phyloP scores from a whole-genome alignment of 2,797 vertebrate genomes.

The Amphiprion clarkii region DNA sequence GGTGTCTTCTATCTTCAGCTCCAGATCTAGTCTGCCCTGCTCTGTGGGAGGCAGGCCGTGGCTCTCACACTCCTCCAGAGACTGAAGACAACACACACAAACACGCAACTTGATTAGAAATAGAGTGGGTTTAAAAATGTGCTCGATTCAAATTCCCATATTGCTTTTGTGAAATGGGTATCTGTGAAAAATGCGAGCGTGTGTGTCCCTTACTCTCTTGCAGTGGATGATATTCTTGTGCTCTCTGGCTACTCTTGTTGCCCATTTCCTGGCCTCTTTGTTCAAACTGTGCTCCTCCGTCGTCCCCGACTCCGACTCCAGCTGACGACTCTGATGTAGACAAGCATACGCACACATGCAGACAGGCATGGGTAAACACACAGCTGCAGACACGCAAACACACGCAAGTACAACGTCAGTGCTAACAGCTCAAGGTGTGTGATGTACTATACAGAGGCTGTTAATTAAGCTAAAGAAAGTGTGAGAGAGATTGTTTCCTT shows the following conservation, averaged over 20 bases:
- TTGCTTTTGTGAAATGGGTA: neutral
- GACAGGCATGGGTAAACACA: slow-evolving; percentile 28
- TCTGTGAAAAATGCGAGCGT: neutral
- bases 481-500: slow-evolving; percentile 51
- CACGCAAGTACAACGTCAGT: slow-evolving; percentile 39
- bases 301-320: slow-evolving; percentile 95
- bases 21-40: slow-evolving; percentile 91
- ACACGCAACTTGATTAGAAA: slow-evolving; percentile 20
- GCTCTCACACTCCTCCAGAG: slow-evolving; percentile 93
- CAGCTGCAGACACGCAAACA: slow-evolving; percentile 21
- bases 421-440: slow-evolving; percentile 40
- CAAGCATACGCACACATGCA: slow-evolving; percentile 22
- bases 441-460: slow-evolving; percentile 51
- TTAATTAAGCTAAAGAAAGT: slow-evolving; percentile 62
- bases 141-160: neutral
- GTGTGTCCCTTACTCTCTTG: slow-evolving; percentile 87
- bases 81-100: slow-evolving; percentile 77
- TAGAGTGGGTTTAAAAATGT: neutral
- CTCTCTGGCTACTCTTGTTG: slow-evolving; percentile 93
- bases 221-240: slow-evolving; percentile 97
- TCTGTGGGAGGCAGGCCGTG: slow-evolving; percentile 91
- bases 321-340: slow-evolving; percentile 90
- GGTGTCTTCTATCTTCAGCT: slow-evolving; percentile 95
- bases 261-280: slow-evolving; percentile 98
- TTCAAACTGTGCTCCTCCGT: slow-evolving; percentile 99